Percentiles rank a stretch among this genome's conserved stretches.
These are phyloP conservation scores for Cololabis saira DNA, from an alignment of 2,113 vertebrate genomes.

Conservation along the genomic window DNA sequence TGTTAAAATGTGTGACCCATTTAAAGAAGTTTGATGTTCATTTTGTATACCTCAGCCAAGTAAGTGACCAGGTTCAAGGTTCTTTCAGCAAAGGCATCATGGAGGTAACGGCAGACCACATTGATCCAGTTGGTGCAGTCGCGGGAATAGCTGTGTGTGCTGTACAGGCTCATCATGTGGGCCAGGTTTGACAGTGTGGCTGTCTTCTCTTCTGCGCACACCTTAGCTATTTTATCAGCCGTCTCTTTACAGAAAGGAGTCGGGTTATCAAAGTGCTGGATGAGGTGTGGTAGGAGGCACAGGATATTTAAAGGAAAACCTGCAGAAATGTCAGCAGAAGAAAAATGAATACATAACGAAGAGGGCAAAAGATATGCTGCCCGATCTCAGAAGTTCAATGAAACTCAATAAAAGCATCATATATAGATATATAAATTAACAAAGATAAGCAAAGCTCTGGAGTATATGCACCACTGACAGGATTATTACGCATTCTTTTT, in stretches of 20 bases:
- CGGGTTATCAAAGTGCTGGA: slow-evolving; percentile 98
- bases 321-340: slow-evolving; percentile 57
- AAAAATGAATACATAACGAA: neutral
- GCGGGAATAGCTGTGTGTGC: slow-evolving; percentile 96
- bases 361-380: neutral
- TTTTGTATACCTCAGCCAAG: slow-evolving; percentile 89
- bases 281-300: slow-evolving; percentile 97
- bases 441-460: too few species aligned
- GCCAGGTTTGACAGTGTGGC: slow-evolving; percentile 94
- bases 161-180: slow-evolving; percentile 99
- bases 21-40: neutral
- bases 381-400: neutral
- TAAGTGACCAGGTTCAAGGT: slow-evolving; percentile 96
- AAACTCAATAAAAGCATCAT: too few species aligned
- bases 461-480: too few species aligned
- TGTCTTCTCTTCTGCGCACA: slow-evolving; percentile 94
- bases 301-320: slow-evolving; percentile 98
- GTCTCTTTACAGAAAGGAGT: slow-evolving; percentile 98
- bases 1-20: neutral
- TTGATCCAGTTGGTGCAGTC: slow-evolving; percentile 99
- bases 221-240: slow-evolving; percentile 95
- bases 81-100: slow-evolving; percentile 94
- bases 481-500: neutral
- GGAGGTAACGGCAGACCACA: slow-evolving; percentile 95
- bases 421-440: too few species aligned